Conservation (phyloP, 2,888 invertebrate species). For the Chalcis sispes region DNA sequence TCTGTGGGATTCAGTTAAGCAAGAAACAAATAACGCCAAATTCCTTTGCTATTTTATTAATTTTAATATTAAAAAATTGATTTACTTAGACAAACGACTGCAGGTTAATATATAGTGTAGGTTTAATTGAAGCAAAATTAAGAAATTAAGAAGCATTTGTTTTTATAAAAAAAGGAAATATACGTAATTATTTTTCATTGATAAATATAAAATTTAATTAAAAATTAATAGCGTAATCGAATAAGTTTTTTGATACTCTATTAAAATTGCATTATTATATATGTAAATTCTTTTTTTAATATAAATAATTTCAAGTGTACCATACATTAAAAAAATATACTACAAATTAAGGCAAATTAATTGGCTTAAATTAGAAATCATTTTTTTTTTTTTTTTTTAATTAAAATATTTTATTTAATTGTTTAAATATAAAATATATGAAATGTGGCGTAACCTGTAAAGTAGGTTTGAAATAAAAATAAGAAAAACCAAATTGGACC, state of each 20-base stretch:
- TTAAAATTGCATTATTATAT: neutral
- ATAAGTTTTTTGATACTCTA: neutral
- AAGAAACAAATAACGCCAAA: neutral
- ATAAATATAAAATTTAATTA: too few species aligned
- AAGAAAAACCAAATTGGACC: slow-evolving; percentile 1
- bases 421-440: neutral
- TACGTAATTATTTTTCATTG: neutral
- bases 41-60: neutral
- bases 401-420: neutral
- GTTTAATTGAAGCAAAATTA: slow-evolving; percentile 7
- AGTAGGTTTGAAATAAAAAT: neutral
- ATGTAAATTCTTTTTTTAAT: too few species aligned
- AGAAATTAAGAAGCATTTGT: slow-evolving; percentile 12
- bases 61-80: neutral
- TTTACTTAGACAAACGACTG: neutral
- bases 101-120: slow-evolving; percentile 1
- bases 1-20: neutral
- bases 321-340: too few species aligned
- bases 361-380: too few species aligned
- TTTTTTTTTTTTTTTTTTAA: neutral
- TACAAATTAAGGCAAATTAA: too few species aligned
- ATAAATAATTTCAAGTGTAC: too few species aligned
- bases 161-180: neutral
- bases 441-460: neutral
- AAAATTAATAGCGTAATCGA: too few species aligned